Evolutionary conservation across 2,113 vertebrate species (phyloP).

Genomic region (Odontesthes bonariensis): DNA sequence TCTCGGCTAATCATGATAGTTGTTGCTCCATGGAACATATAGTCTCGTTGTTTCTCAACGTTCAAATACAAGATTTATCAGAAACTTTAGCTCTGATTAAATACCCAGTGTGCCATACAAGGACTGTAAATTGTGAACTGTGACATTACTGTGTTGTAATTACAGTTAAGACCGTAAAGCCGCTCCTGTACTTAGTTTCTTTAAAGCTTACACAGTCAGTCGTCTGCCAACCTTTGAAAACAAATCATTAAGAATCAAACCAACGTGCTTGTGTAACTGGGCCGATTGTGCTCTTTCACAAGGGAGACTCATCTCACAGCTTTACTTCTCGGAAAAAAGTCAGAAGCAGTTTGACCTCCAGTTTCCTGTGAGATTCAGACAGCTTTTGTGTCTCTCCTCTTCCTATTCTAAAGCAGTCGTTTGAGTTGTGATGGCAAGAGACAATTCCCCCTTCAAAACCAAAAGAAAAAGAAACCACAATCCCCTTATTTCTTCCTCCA

Average conservation of each 20-base stretch:
- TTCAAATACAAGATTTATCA: neutral
- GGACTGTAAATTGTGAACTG: neutral
- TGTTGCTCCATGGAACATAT: neutral
- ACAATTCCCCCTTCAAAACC: conserved; percentile 21
- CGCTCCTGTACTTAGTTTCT: conserved; percentile 12
- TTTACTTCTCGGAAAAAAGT: conserved; percentile 63
- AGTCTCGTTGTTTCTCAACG: conserved; percentile 15
- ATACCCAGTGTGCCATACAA: no score
- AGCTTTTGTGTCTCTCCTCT: conserved; percentile 54
- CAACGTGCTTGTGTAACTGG: conserved; percentile 37
- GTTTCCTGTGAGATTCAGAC: conserved; percentile 76
- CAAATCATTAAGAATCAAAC: conserved; percentile 11
- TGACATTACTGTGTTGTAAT: neutral
- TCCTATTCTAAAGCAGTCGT: conserved; percentile 53
- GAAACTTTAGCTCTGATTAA: conserved; percentile 1
- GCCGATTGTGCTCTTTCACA: conserved; percentile 42
- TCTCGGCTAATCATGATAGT: conserved; percentile 17
- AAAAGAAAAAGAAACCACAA: conserved; percentile 35
- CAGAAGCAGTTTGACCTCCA: conserved; percentile 69
- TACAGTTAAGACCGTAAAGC: conserved; percentile 1
- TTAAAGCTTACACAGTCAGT: conserved; percentile 24
- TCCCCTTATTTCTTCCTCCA: conserved; percentile 20
- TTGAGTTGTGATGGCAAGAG: conserved; percentile 38
- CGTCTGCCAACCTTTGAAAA: conserved; percentile 34
- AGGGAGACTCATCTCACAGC: conserved; percentile 60